Conservation (phyloP, 2,797 vertebrate genomes). For the Decapterus maruadsi region DNA sequence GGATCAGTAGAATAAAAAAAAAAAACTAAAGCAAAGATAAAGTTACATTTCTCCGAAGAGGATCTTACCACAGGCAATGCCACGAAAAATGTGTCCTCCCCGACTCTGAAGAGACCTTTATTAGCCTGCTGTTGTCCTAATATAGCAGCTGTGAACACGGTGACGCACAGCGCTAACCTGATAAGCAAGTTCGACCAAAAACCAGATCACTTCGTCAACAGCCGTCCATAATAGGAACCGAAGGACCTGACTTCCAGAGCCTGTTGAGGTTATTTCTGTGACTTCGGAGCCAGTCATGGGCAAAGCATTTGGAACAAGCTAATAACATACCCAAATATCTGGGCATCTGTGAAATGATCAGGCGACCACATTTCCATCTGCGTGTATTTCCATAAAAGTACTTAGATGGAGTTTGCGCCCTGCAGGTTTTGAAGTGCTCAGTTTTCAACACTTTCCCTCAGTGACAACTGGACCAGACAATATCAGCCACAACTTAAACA, state of each 20-base stretch:
- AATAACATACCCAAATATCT: conserved; percentile 67
- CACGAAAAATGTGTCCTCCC: conserved; percentile 52
- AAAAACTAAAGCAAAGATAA: conserved; percentile 12
- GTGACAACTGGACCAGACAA: background rate
- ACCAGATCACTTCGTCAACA: conserved; percentile 39
- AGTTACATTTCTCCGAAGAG: conserved; percentile 21
- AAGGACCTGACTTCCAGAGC: conserved; percentile 44
- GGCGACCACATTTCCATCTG: conserved; percentile 68
- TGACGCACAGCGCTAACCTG: conserved; percentile 58
- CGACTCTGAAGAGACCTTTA: conserved; percentile 41
- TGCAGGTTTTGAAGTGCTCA: conserved; percentile 15
- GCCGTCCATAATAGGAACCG: conserved; percentile 57
- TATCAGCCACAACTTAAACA: background rate
- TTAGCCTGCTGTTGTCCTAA: conserved; percentile 43
- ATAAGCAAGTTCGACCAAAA: conserved; percentile 66
- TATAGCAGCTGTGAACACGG: conserved; percentile 35
- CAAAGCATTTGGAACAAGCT: conserved; percentile 64
- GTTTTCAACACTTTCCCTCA: conserved; percentile 1
- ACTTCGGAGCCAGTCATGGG: conserved; percentile 59
- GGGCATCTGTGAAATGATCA: conserved; percentile 67
- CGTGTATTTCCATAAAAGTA: conserved; percentile 73
- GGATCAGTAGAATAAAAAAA: conserved; percentile 35
- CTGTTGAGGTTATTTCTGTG: conserved; percentile 52
- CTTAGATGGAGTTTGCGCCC: conserved; percentile 40
- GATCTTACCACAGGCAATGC: conserved; percentile 59